phyloP scores from a whole-genome alignment of 2,797 vertebrate species.

The Coregonus suidteri region DNA sequence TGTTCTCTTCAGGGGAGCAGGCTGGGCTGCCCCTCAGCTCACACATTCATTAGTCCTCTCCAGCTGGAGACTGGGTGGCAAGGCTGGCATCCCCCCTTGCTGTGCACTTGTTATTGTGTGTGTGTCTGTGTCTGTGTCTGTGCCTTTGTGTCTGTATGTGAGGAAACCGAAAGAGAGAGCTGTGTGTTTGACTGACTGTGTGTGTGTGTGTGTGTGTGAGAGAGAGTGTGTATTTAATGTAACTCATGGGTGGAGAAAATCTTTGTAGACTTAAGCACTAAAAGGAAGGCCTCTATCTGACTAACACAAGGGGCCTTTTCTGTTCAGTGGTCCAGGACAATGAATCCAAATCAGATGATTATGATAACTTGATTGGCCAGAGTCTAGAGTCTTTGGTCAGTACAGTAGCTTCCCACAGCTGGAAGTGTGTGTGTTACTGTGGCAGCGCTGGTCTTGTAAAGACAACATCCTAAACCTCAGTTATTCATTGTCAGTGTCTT shows the following conservation, averaged over 20 bases:
- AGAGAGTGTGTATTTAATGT: background rate
- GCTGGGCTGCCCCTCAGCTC: constrained; percentile 33
- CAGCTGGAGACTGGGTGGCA: constrained; percentile 31
- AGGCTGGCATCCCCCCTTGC: constrained; percentile 2
- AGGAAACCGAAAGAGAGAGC: background rate
- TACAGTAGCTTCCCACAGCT: background rate
- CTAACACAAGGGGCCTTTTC: constrained; percentile 32
- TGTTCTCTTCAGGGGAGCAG: constrained; percentile 2
- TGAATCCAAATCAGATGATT: constrained; percentile 37
- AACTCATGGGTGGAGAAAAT: constrained; percentile 19
- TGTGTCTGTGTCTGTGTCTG: too few relatives aligned
- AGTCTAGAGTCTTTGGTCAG: constrained; percentile 3
- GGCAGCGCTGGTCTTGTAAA: constrained; percentile 3
- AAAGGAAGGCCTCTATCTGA: constrained; percentile 23
- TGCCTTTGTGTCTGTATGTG: background rate
- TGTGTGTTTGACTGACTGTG: constrained; percentile 7
- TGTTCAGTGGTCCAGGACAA: constrained; percentile 38
- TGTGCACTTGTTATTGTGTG: background rate
- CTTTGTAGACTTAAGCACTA: constrained; percentile 15
- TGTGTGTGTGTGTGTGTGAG: background rate
- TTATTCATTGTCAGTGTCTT: background rate
- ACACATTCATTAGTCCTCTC: constrained; percentile 20
- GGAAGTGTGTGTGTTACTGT: background rate
- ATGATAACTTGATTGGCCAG: constrained; percentile 18
- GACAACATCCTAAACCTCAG: background rate